These are phyloP conservation scores for Dioctria linearis DNA, from an alignment of 2,888 invertebrate genomes.

Conservation along the genomic window DNA sequence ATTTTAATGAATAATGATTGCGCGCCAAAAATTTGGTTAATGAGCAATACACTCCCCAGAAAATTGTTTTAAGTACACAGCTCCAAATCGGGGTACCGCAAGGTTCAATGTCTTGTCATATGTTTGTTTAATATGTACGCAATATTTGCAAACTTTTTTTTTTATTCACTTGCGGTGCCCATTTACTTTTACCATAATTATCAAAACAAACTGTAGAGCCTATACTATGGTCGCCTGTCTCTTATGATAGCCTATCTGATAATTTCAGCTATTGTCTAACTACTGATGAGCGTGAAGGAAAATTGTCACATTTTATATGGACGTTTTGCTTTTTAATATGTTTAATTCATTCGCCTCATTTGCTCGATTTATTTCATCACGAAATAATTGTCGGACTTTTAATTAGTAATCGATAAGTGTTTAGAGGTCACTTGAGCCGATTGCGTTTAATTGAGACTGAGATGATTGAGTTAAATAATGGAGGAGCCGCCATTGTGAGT, in stretches of 20 bases:
- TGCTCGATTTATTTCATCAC: slow-evolving; percentile 27
- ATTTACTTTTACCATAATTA: too few species aligned
- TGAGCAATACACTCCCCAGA: slow-evolving; percentile 21
- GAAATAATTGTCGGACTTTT: slow-evolving; percentile 31
- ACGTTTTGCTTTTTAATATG: slow-evolving; percentile 34
- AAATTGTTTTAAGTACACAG: slow-evolving; percentile 23
- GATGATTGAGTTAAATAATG: slow-evolving; percentile 10
- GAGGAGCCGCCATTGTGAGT: not conserved
- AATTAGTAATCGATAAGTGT: slow-evolving; percentile 47
- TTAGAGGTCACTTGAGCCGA: slow-evolving; percentile 21
- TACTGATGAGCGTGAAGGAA: slow-evolving; percentile 43
- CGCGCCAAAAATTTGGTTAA: slow-evolving; percentile 33
- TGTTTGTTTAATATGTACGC: not conserved
- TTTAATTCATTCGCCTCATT: slow-evolving; percentile 32
- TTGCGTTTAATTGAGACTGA: not conserved
- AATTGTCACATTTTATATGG: slow-evolving; percentile 50
- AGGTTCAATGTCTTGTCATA: slow-evolving; percentile 41
- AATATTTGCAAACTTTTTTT: not conserved
- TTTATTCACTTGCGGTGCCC: not conserved
- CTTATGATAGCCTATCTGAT: slow-evolving; percentile 24
- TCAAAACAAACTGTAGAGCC: too few species aligned
- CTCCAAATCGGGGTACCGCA: slow-evolving; percentile 23
- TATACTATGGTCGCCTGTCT: not conserved
- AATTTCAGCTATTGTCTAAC: slow-evolving; percentile 38
- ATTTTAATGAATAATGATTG: not conserved